phyloP scores from a whole-genome alignment of 1,140 invertebrate genomes.

The Hydropsyche tenuis region DNA sequence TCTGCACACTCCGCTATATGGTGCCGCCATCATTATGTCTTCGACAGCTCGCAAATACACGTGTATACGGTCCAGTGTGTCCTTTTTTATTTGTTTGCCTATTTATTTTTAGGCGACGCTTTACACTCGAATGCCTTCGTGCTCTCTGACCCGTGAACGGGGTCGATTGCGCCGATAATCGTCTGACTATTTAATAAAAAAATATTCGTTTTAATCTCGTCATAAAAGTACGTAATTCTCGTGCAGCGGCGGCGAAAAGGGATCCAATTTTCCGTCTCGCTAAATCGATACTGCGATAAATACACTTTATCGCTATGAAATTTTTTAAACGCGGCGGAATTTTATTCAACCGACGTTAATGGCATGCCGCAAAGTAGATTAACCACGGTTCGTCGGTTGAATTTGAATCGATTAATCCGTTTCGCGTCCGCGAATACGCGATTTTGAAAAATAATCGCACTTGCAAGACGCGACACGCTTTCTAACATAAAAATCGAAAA shows the following conservation, averaged over 20 bases:
- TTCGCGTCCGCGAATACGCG: background rate
- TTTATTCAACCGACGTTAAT: background rate
- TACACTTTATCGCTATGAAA: slow-evolving; percentile 15
- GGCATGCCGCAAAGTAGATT: slow-evolving; percentile 3
- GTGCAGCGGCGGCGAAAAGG: background rate
- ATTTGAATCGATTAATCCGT: slow-evolving; percentile 9
- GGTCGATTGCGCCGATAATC: no score
- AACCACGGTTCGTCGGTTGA: background rate
- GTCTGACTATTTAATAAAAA: no score
- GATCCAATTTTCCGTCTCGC: slow-evolving; percentile 13
- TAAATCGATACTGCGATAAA: slow-evolving; percentile 9
- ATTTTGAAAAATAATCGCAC: no score
- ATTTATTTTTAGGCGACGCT: no score
- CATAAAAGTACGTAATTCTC: no score
- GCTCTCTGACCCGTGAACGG: no score
- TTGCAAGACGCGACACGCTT: no score
- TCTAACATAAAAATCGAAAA: no score
- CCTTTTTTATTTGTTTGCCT: no score
- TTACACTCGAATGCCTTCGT: no score
- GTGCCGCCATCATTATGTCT: background rate
- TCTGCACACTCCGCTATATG: background rate
- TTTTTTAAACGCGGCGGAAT: background rate
- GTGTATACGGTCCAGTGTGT: no score
- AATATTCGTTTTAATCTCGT: no score
- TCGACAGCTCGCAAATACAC: background rate